phyloP scores from a whole-genome alignment of 2,113 vertebrate genomes.

The Candoia aspera region DNA sequence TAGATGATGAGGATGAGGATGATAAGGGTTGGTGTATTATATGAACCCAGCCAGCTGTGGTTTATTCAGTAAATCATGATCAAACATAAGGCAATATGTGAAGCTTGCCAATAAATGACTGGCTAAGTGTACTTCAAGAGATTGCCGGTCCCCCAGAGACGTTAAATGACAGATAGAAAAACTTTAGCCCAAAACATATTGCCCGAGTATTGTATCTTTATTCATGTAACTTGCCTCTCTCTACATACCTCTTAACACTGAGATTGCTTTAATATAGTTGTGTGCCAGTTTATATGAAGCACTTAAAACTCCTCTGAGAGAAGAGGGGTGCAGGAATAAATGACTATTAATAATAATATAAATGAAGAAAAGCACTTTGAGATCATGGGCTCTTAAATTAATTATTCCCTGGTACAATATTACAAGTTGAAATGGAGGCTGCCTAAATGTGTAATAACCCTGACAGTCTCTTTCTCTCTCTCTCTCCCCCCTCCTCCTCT shows the following conservation, averaged over 20 bases:
- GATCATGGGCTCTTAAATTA: conserved; percentile 60
- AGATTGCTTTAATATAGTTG: conserved; percentile 6
- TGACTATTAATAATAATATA: conserved; percentile 55
- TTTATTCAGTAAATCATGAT: neutral
- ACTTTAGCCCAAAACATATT: neutral
- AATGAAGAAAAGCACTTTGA: conserved; percentile 51
- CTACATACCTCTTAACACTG: neutral
- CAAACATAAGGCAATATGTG: neutral
- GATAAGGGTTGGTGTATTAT: neutral
- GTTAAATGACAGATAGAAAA: neutral
- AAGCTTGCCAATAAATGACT: neutral
- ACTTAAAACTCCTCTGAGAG: conserved; percentile 25
- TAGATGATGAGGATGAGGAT: neutral
- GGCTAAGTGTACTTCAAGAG: neutral
- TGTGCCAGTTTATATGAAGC: conserved; percentile 18
- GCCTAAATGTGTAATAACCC: conserved; percentile 55
- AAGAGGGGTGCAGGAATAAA: conserved; percentile 32
- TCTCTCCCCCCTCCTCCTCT: neutral
- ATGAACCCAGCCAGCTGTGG: neutral
- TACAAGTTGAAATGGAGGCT: conserved; percentile 50
- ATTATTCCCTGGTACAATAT: conserved; percentile 62
- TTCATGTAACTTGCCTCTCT: neutral
- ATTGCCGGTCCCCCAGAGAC: neutral
- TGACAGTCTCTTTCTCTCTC: neutral
- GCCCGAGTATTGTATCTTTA: neutral